A percentile compares a stretch with the other conserved stretches of the same genome.
Evolutionary conservation across 2,113 vertebrate species (phyloP).

Genomic region (Dinomys branickii): DNA sequence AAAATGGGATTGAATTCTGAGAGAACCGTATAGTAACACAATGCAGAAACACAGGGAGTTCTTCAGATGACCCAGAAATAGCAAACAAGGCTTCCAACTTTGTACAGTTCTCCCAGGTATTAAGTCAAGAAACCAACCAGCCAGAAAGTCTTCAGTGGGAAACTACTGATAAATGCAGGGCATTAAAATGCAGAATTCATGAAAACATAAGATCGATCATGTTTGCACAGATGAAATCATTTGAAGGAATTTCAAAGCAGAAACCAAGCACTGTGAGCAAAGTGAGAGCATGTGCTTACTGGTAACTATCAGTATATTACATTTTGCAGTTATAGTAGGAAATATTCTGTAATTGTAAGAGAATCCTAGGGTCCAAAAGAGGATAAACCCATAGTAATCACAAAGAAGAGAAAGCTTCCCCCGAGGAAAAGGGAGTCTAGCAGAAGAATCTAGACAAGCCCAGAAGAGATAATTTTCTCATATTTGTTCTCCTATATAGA

Average conservation of each 20-base stretch:
- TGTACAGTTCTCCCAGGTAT: no score
- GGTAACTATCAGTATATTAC: not conserved
- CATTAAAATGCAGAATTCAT: not conserved
- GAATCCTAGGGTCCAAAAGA: not conserved
- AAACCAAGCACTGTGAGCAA: not conserved
- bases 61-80: no score
- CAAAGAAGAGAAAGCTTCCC: not conserved
- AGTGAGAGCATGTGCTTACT: no score
- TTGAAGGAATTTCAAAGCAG: not conserved
- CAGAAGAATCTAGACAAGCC: not conserved
- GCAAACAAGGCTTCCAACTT: fast-evolving
- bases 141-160: not conserved
- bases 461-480: not conserved
- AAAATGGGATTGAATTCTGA: not conserved
- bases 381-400: fast-evolving
- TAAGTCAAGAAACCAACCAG: not conserved
- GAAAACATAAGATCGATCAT: not conserved
- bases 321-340: not conserved
- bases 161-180: not conserved
- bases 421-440: not conserved
- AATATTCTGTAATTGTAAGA: not conserved
- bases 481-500: no score
- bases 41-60: not conserved
- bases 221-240: not conserved
- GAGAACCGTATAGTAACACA: not conserved